phyloP scores from a whole-genome alignment of 1,140 invertebrate genomes.

The Aricia agestis region DNA sequence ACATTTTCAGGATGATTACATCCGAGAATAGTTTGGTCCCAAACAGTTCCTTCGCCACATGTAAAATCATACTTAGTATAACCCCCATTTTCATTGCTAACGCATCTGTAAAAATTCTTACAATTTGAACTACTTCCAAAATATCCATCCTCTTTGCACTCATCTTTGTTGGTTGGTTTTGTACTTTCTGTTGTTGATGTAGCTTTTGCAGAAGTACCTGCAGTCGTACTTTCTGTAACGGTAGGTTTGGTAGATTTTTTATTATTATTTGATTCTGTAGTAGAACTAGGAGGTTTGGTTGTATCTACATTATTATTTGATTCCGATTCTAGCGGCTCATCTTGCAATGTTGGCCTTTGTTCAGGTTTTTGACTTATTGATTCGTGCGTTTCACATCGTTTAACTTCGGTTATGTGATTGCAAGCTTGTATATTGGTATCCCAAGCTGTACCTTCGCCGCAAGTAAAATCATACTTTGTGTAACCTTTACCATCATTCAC shows the following conservation, averaged over 20 bases:
- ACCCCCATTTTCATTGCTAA: conserved; percentile 78
- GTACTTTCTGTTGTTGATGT: conserved; percentile 35
- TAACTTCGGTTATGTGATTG: conserved; percentile 51
- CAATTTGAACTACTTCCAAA: conserved; percentile 81
- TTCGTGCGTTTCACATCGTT: conserved; percentile 37
- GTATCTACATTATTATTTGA: conserved; percentile 12
- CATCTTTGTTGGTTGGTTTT: conserved; percentile 33
- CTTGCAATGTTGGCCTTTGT: conserved; percentile 27
- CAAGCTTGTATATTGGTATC: conserved; percentile 73
- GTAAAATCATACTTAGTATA: conserved; percentile 78
- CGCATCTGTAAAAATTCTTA: conserved; percentile 84
- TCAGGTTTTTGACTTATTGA: conserved; percentile 20
- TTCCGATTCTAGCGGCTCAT: conserved; percentile 30
- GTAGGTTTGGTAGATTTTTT: conserved; percentile 6
- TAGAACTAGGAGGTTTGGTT: conserved; percentile 25
- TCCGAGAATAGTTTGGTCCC: conserved; percentile 75
- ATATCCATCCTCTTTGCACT: conserved; percentile 77
- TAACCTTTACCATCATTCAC: conserved; percentile 79
- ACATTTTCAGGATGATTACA: conserved; percentile 74
- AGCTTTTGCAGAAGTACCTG: conserved; percentile 25
- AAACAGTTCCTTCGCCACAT: conserved; percentile 79
- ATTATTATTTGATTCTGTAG: conserved; percentile 17
- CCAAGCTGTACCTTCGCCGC: conserved; percentile 78
- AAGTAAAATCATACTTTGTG: conserved; percentile 77
- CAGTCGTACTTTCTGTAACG: conserved; percentile 21